Percentiles rank a stretch among this genome's conserved stretches.
Evolutionary conservation across 2,113 vertebrate genomes (phyloP).

Genomic region (Hypocryptadius cinnamomeus): DNA sequence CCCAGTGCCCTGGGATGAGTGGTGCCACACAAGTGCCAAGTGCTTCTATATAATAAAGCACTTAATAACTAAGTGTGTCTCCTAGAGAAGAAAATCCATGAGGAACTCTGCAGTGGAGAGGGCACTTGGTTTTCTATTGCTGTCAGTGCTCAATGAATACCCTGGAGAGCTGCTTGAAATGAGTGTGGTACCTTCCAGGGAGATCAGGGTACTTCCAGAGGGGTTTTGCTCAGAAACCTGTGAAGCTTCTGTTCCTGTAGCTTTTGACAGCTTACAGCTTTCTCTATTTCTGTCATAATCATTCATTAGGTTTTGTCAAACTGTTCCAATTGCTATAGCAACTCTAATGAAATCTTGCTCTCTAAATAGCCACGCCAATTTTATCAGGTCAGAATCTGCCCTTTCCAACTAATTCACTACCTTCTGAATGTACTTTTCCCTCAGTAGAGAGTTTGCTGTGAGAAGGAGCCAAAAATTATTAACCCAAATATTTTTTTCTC

Average conservation of each 20-base stretch:
- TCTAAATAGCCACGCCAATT: constrained; percentile 38
- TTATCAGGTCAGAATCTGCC: constrained; percentile 37
- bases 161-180: background rate
- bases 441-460: background rate
- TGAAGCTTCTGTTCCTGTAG: constrained; percentile 9
- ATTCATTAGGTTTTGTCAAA: constrained; percentile 52
- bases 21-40: background rate
- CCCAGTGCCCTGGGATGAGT: background rate
- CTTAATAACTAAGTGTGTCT: background rate
- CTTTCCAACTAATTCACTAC: background rate
- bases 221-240: background rate
- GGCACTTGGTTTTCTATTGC: background rate
- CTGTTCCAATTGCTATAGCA: constrained; percentile 57
- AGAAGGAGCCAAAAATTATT: background rate
- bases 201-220: constrained; percentile 8
- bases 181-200: background rate
- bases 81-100: background rate
- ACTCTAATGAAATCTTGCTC: constrained; percentile 59
- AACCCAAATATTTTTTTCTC: background rate
- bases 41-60: background rate
- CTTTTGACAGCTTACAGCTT: background rate
- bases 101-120: background rate
- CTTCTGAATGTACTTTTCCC: background rate
- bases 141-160: background rate
- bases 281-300: constrained; percentile 45